Evolutionary conservation across 2,797 vertebrate genomes (phyloP), one percentile per base, ranked within the genome.

Genomic region (Acipenser ruthenus): DNA sequence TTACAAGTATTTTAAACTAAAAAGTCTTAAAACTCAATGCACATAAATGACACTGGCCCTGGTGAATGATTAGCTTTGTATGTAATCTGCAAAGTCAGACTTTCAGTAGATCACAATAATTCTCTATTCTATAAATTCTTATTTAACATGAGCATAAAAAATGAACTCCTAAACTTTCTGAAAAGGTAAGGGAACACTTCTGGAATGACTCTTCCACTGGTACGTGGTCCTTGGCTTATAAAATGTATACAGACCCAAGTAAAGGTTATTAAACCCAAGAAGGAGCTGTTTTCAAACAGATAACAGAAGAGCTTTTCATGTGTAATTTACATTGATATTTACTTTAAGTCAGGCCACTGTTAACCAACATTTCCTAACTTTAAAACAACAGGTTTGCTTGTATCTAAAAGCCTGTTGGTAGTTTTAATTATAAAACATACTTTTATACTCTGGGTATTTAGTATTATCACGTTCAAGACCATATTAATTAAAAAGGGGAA

Each of bases 391-490:
- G 37, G 37, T 37, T 5, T 37, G 37, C 63, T 62, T 53, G n/a
- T n/a, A 49, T 63, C 53, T 6, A 50, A 71, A 64, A 11, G 47
- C 18, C 49, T 11, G 15, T 56, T 11, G 62, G 60, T 49, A 8
- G 23, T 69, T 13, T 52, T 52, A 52, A 13, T 67, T 51, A 37
- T 37, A 66, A 56, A 66, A 53, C 56, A 10, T 50, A 12, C 7
- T 53, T 13, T 7, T 66, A 56, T 15, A 68, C 63, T 7, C 62
- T 62, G 13, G 50, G 23, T 52, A 10, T 62, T 62, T 18, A 62
- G 18, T 37, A 62, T 48, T 65, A 65, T 65, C 67, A 65, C 63
- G 60, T 56, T n/a, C 7, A 61, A 65, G 62, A 66, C 49, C 11
- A 18, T 62, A 56, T 50, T 18, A 53, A 61, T 37, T 37, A 37